A percentile compares a stretch with the other conserved stretches of the same genome.
phyloP scores from a whole-genome alignment of 2,113 vertebrate genomes.

The Pyxicephalus adspersus region DNA sequence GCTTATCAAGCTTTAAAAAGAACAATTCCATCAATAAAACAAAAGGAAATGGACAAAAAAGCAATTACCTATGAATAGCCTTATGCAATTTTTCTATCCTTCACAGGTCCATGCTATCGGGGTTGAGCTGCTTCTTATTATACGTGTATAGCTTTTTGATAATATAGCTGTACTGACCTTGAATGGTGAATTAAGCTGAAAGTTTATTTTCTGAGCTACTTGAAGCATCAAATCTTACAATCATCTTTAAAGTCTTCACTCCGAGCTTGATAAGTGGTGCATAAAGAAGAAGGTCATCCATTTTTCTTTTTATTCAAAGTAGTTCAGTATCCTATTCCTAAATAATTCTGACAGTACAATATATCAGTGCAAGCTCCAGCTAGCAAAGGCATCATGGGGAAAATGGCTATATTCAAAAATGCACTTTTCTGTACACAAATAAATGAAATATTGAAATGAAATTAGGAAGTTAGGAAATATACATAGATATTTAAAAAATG shows the following conservation, averaged over 20 bases:
- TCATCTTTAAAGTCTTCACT: conserved; percentile 51
- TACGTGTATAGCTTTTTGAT: conserved; percentile 53
- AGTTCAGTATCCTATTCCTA: conserved; percentile 36
- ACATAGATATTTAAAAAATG: no score
- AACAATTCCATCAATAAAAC: conserved; percentile 15
- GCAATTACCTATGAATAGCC: conserved; percentile 52
- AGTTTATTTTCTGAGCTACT: conserved; percentile 53
- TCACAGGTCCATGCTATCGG: conserved; percentile 50
- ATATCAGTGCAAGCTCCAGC: conserved; percentile 10
- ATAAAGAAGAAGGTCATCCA: conserved; percentile 52
- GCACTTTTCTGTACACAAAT: conserved; percentile 1
- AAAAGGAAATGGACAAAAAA: conserved; percentile 15
- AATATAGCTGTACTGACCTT: conserved; percentile 55
- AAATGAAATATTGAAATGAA: no score
- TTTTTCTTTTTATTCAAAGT: conserved; percentile 41
- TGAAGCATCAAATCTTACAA: conserved; percentile 49
- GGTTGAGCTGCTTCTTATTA: conserved; percentile 46
- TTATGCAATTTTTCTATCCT: conserved; percentile 50
- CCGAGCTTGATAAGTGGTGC: conserved; percentile 40
- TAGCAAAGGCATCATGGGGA: background rate
- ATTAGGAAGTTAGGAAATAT: no score
- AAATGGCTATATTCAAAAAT: conserved; percentile 36
- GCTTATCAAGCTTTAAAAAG: conserved; percentile 33
- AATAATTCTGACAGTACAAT: conserved; percentile 49
- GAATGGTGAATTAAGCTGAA: conserved; percentile 54